Conservation (phyloP, 1,140 invertebrate species). For the Pygmarrhopalites habei region DNA sequence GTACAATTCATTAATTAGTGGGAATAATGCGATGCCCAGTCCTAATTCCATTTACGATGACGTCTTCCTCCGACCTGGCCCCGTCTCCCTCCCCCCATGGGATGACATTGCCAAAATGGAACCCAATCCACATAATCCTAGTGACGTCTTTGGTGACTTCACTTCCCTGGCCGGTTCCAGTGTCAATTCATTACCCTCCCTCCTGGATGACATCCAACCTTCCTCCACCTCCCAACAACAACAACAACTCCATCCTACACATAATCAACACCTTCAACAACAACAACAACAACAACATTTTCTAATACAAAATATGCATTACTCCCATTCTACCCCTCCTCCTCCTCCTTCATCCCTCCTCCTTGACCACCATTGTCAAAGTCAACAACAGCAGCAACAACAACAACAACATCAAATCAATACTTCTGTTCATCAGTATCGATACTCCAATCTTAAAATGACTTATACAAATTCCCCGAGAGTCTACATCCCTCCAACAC, state of each 20-base stretch:
- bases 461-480: constrained; percentile 15
- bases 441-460: constrained; percentile 37
- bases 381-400: constrained; percentile 13
- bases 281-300: constrained; percentile 2
- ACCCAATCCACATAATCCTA: constrained; percentile 9
- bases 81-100: constrained; percentile 55
- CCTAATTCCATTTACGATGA: constrained; percentile 53
- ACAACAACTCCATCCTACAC: neutral
- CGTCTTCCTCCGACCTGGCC: constrained; percentile 63
- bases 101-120: constrained; percentile 85
- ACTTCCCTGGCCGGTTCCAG: neutral
- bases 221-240: neutral
- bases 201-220: constrained; percentile 28
- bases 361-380: constrained; percentile 1
- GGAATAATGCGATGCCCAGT: constrained; percentile 17
- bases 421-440: constrained; percentile 21
- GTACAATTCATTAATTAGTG: constrained; percentile 45
- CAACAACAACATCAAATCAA: constrained; percentile 2
- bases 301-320: constrained; percentile 24
- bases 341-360: neutral
- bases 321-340: constrained; percentile 11
- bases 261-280: constrained; percentile 1
- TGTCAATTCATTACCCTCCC: constrained; percentile 11
- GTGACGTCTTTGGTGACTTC: constrained; percentile 17
- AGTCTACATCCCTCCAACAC: constrained; percentile 41